Base-by-base conservation (phyloP, 2,113 vertebrate genomes). In the Barnardius zonarius region DNA sequence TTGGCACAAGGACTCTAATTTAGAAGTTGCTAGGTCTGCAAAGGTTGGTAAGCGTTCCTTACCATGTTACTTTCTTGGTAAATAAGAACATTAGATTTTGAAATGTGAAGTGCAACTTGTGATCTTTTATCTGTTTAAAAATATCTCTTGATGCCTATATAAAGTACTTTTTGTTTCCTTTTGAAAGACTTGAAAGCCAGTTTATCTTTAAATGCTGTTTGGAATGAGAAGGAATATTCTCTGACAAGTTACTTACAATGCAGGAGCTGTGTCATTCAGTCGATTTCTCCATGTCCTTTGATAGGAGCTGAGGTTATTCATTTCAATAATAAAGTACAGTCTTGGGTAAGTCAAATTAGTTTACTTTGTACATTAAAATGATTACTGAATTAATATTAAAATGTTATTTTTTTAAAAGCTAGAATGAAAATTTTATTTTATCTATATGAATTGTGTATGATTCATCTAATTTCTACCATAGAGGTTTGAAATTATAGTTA, bases 191-290 rank as follows among this genome's bases (percentile, higher is more conserved):
- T 70, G 79, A 66, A 93, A 95, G 92, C 68, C 97, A 95, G 83
- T 91, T 94, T 97, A 80, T 96, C 85, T 95, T 97, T 98, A 81
- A 97, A 98, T 94, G 96, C 97, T 88, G 10, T 98, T 83, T 98
- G 97, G 97, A 97, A 98, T 95, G 95, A 97, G 35, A 97, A 97
- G 88, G 91, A 98, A 66, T 91, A 63, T 96, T 98, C 97, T 92
- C 95, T 98, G 88, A 98, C 94, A 82, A 96, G 96, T 92, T 98
- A 97, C 82, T 97, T 98, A 74, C 97, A 98, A 63, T 98, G 97
- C 93, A 97, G 94, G 97, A 97, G 96, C 91, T 98, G 95, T 93
- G 87, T 93, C 91, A 92, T 84, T 90, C 93, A 92, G 61, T 93
- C 92, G 13, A 30, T 92, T 59, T 90, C 97, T 43, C 90, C 85